Conservation (phyloP, 2,888 invertebrate species). For the Elgonia sp. region DNA sequence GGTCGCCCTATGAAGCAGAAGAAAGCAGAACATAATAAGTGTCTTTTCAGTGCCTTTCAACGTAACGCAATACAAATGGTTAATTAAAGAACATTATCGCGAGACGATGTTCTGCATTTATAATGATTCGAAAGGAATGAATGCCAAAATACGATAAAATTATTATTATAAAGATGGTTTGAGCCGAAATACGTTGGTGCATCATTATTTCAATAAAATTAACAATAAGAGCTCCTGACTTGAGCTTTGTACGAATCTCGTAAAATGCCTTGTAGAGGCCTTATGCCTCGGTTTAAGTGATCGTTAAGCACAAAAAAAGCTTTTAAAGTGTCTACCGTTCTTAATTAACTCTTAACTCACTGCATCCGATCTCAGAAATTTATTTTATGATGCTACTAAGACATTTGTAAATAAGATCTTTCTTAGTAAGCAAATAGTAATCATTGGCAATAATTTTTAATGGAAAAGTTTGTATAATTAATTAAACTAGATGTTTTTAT, state of each 20-base stretch:
- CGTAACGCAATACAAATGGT: slow-evolving; percentile 3
- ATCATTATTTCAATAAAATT: slow-evolving; percentile 24
- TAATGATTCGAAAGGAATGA: neutral
- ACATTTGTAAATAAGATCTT: neutral
- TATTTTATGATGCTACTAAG: slow-evolving; percentile 16
- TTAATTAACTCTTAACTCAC: slow-evolving; percentile 60
- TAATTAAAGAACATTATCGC: slow-evolving; percentile 23
- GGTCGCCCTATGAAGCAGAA: slow-evolving; percentile 91
- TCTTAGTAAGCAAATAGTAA: too few species aligned
- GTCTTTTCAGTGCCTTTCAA: slow-evolving; percentile 11
- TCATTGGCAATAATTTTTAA: too few species aligned
- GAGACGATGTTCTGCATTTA: neutral
- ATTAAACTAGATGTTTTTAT: too few species aligned
- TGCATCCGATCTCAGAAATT: slow-evolving; percentile 41
- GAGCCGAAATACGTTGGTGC: slow-evolving; percentile 15
- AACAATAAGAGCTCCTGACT: slow-evolving; percentile 1
- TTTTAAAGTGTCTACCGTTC: slow-evolving; percentile 43
- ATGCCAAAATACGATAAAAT: slow-evolving; percentile 4
- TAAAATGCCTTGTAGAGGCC: slow-evolving; percentile 33
- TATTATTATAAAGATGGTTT: slow-evolving; percentile 26
- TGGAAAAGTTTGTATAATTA: too few species aligned
- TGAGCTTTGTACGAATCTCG: slow-evolving; percentile 29
- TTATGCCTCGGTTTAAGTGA: slow-evolving; percentile 54
- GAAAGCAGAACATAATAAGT: slow-evolving; percentile 22
- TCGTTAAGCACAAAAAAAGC: slow-evolving; percentile 52